Conservation (phyloP, 2,888 invertebrate genomes). For the Proisotoma minuta region DNA sequence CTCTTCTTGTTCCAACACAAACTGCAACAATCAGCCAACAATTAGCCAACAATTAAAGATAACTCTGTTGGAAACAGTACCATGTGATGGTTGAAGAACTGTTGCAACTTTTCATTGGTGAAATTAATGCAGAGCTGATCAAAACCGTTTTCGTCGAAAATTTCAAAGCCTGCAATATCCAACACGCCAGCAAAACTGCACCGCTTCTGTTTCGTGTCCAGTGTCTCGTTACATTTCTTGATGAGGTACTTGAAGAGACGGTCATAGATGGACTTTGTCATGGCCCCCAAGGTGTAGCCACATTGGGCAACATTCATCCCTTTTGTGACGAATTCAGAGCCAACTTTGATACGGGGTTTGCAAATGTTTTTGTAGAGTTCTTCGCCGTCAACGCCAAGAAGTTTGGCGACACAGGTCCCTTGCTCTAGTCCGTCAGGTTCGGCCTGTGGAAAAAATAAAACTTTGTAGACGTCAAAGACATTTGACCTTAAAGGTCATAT, state of each 20-base stretch:
- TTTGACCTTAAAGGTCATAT: no score
- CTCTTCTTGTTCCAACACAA: conserved; percentile 91
- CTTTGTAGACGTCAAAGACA: neutral
- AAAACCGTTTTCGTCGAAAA: conserved; percentile 98
- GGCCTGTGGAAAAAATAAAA: no score
- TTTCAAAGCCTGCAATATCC: conserved; percentile 99
- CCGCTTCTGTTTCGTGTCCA: conserved; percentile 97
- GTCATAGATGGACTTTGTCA: conserved; percentile 95
- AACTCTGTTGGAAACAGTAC: conserved; percentile 56
- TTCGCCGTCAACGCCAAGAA: conserved; percentile 79
- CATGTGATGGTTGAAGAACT: conserved; percentile 99
- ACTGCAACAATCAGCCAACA: no score
- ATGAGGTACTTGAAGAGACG: conserved; percentile 97
- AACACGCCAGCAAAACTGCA: conserved; percentile 92
- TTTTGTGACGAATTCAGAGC: conserved; percentile 98
- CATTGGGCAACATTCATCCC: conserved; percentile 93
- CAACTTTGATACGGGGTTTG: conserved; percentile 99
- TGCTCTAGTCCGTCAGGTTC: conserved; percentile 61
- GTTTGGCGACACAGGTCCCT: conserved; percentile 85
- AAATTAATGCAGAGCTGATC: conserved; percentile 96
- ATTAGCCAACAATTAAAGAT: no score
- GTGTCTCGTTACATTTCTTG: conserved; percentile 98
- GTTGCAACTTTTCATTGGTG: conserved; percentile 95
- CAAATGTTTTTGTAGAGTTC: conserved; percentile 90
- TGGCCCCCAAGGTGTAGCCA: conserved; percentile 87